Evolutionary conservation across 2,113 vertebrate species (phyloP).

Genomic region (Antechinus stuartii): DNA sequence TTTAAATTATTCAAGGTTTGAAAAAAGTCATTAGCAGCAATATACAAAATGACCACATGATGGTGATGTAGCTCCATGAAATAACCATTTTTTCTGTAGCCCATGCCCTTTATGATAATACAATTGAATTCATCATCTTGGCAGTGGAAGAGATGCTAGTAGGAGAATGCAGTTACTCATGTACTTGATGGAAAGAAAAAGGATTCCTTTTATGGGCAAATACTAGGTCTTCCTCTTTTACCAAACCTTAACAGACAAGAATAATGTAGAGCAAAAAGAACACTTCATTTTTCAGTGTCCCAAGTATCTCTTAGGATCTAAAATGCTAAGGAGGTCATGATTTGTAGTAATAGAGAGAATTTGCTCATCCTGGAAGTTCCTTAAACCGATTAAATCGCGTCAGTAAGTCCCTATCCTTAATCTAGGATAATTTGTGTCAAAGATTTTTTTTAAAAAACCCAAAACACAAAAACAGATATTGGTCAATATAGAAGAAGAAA

Average conservation of each 20-base stretch:
- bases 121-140: neutral
- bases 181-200: neutral
- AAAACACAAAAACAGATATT: neutral
- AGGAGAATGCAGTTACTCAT: neutral
- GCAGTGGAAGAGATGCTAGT: neutral
- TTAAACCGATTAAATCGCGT: neutral
- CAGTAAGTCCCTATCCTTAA: neutral
- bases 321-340: neutral
- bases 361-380: neutral
- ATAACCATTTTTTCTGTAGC: neutral
- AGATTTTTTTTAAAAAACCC: neutral
- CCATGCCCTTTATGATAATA: neutral
- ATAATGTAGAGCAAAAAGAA: neutral
- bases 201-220: neutral
- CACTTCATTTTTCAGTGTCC: neutral
- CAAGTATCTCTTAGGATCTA: neutral
- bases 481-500: neutral
- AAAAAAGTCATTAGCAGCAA: constrained; percentile 23
- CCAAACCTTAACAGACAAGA: neutral
- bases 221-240: neutral
- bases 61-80: constrained; percentile 50
- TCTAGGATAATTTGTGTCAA: neutral
- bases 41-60: constrained; percentile 43
- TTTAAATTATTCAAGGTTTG: constrained; percentile 71
- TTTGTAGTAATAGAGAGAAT: neutral